phyloP scores from a whole-genome alignment of 2,888 invertebrate species.

The Spicauda simplicius region DNA sequence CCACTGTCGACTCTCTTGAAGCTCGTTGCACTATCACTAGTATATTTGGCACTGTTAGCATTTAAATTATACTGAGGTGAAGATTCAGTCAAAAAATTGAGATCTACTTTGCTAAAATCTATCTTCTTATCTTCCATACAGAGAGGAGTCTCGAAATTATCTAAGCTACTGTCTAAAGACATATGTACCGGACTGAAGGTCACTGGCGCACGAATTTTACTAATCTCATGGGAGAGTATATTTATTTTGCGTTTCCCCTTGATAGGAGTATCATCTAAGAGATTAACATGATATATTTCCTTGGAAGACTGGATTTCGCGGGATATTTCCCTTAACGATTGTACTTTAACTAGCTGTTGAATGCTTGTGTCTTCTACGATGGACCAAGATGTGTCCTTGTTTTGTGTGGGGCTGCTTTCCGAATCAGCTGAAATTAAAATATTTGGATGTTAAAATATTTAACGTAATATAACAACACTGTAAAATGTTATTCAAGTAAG shows the following conservation, averaged over 20 bases:
- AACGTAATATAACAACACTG: not conserved
- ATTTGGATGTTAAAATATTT: not conserved
- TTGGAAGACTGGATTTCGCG: conserved; percentile 58
- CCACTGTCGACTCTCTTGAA: conserved; percentile 77
- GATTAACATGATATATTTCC: conserved; percentile 47
- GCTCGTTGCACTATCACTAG: conserved; percentile 61
- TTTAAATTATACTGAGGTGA: conserved; percentile 62
- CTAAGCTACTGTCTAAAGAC: conserved; percentile 76
- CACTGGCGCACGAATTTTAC: conserved; percentile 68
- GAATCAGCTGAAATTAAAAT: conserved; percentile 60
- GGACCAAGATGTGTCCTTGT: conserved; percentile 60
- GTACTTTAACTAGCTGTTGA: conserved; percentile 58
- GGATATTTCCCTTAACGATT: conserved; percentile 49
- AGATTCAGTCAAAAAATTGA: conserved; percentile 77
- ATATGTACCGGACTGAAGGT: conserved; percentile 63
- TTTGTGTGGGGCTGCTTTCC: conserved; percentile 53
- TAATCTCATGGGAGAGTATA: conserved; percentile 68
- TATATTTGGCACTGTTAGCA: conserved; percentile 54
- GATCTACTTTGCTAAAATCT: conserved; percentile 77
- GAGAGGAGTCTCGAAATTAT: conserved; percentile 65
- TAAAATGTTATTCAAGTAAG: not conserved
- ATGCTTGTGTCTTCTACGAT: conserved; percentile 63
- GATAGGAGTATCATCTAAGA: conserved; percentile 68
- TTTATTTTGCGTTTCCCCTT: conserved; percentile 64
- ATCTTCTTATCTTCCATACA: conserved; percentile 73